These are phyloP conservation scores for Lucinisca nassula DNA, from an alignment of 2,888 invertebrate genomes.

Conservation along the genomic window DNA sequence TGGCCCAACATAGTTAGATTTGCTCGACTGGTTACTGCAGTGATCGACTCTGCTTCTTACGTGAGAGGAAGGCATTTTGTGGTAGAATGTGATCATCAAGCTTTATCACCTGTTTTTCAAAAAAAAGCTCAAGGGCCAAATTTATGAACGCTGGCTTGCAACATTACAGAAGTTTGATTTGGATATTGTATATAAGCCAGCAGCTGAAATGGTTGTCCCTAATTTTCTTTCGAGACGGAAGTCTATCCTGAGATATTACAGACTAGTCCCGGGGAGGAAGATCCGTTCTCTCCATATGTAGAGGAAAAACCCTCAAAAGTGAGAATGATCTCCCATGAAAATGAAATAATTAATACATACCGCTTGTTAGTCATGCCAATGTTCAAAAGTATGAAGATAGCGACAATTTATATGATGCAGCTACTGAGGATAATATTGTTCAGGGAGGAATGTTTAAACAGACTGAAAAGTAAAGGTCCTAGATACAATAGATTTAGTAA, in stretches of 20 bases:
- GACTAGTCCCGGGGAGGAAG: slow-evolving; percentile 25
- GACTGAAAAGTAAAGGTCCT: not conserved
- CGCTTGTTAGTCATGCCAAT: not conserved
- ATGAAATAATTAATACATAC: not conserved
- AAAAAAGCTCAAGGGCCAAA: slow-evolving; percentile 43
- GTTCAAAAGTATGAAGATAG: not conserved
- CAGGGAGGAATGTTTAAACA: not conserved
- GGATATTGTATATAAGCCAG: slow-evolving; percentile 55
- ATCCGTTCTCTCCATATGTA: slow-evolving; percentile 26
- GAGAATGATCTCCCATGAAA: not conserved
- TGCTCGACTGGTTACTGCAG: slow-evolving; percentile 46
- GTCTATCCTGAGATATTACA: not conserved
- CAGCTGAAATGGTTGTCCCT: slow-evolving; percentile 37
- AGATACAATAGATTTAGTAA: not conserved
- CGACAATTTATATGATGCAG: slow-evolving; percentile 25
- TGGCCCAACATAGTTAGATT: slow-evolving; percentile 61
- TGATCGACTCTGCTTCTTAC: not conserved
- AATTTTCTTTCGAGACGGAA: slow-evolving; percentile 23
- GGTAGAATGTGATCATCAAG: slow-evolving; percentile 60
- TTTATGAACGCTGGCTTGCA: slow-evolving; percentile 63
- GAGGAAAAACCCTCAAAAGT: not conserved
- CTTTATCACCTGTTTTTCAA: slow-evolving; percentile 29
- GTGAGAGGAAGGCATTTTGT: not conserved
- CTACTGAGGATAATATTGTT: slow-evolving; percentile 19
- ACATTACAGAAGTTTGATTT: slow-evolving; percentile 59